Evolutionary conservation across 2,113 vertebrate species (phyloP).

Genomic region (Misgurnus mizolepis): DNA sequence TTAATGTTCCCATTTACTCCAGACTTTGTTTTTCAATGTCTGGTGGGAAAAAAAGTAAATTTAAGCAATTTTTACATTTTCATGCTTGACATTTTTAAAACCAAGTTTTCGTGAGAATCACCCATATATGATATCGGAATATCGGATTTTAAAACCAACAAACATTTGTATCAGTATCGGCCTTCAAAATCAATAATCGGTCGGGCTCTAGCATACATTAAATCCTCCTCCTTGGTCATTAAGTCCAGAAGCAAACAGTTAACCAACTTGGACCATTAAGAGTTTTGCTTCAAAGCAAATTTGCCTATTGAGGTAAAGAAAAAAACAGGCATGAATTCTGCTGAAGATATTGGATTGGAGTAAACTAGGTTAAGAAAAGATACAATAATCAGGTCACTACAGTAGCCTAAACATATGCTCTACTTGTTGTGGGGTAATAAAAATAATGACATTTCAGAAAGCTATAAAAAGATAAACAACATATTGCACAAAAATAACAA

Average conservation of each 20-base stretch:
- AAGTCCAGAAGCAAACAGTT: not conserved
- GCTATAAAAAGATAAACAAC: not conserved
- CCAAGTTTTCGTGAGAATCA: too few species aligned
- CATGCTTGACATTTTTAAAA: too few species aligned
- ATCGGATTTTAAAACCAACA: too few species aligned
- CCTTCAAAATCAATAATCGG: too few species aligned
- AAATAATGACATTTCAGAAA: not conserved
- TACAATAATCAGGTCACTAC: constrained; percentile 6
- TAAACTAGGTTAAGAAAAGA: constrained; percentile 11
- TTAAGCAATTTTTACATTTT: too few species aligned
- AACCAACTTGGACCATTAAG: not conserved
- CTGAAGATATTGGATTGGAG: not conserved
- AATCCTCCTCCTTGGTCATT: not conserved
- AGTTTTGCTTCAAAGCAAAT: not conserved
- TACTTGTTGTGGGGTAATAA: not conserved
- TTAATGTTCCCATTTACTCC: too few species aligned
- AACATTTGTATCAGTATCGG: too few species aligned
- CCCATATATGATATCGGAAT: too few species aligned
- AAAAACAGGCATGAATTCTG: not conserved
- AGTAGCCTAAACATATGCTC: constrained; percentile 1
- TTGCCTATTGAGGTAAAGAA: not conserved
- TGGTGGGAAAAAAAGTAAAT: too few species aligned
- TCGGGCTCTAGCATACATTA: too few species aligned
- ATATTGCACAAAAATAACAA: not conserved
- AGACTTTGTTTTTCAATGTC: too few species aligned